Base-by-base conservation (phyloP, 2,888 invertebrate genomes). In the Drosophila meridiana region DNA sequence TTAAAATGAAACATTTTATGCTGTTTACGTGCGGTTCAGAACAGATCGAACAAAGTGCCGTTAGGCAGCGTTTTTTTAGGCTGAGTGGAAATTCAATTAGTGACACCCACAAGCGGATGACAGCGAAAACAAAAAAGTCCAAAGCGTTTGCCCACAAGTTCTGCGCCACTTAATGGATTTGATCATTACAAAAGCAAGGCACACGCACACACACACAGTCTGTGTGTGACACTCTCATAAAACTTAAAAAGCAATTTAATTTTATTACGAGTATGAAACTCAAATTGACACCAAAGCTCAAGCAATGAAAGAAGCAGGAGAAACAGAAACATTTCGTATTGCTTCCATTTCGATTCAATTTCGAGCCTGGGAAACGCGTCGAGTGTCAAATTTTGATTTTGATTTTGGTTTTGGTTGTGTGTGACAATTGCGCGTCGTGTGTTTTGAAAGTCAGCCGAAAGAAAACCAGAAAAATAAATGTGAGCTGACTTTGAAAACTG, bases 11-110 rank as follows among this genome's bases (percentile, higher is more conserved):
- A 71, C 68, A 83, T 80, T 79, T 82, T 34, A 79, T 75, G 66
- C 55, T 57, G 3, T 7, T 52, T 58, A 79, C 80, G 80, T 69
- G 80, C 43, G 52, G n/a, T n/a, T 45, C 47, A 68, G 70, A 75
- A 79, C 64, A 63, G 63, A 48, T 42, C 45, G 45, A 56, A 69
- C 59, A 76, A 83, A 85, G 71, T 89, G 73, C 84, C 84, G 90
- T 84, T 84, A 76, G 69, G 28, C 28, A 38, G 38, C 43, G 47
- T 32, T 20, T 4, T 28, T 26, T 14, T 13, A 7, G 34, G 38
- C 85, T 77, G 87, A 78, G 65, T 73, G 81, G 90, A 87, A 90
- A 89, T 78, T 89, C 86, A 85, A 90, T 85, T 87, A 84, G 82
- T 76, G 84, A 78, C 85, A 90, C 89, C 85, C 84, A 84, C 89